Evolutionary conservation across 2,113 vertebrate genomes (phyloP).

Genomic region (Paramormyrops kingsleyae): DNA sequence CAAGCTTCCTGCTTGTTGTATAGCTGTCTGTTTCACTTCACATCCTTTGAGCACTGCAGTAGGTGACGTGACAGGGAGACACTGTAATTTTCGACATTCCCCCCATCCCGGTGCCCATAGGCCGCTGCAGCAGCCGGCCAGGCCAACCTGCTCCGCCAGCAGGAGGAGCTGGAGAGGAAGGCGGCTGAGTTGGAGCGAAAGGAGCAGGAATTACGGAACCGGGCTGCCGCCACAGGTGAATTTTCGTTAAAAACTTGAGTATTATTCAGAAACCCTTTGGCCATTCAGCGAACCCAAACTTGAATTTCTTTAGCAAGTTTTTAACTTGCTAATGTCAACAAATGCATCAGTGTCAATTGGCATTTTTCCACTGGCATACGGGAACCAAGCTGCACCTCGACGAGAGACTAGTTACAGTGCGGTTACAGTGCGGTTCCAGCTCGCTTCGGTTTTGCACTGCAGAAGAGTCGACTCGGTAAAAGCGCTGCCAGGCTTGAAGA

Average conservation of each 20-base stretch:
- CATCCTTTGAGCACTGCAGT: neutral
- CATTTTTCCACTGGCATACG: neutral
- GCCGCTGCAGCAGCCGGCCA: constrained; percentile 76
- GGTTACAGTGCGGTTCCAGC: neutral
- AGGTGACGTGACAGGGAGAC: neutral
- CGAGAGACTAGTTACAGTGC: neutral
- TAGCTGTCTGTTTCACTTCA: neutral
- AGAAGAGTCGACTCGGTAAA: neutral
- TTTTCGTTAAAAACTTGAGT: neutral
- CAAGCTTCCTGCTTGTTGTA: neutral
- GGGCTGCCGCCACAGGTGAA: constrained; percentile 45
- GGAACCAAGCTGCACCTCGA: neutral
- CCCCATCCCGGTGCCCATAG: constrained; percentile 46
- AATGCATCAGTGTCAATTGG: neutral
- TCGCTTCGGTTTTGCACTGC: neutral
- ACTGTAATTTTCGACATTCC: neutral
- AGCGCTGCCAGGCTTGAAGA: neutral
- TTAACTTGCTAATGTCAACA: neutral
- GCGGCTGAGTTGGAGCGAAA: constrained; percentile 89
- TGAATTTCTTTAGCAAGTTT: neutral
- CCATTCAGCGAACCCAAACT: neutral
- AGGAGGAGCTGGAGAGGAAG: constrained; percentile 91
- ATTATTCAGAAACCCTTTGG: neutral
- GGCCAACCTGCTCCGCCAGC: constrained; percentile 80
- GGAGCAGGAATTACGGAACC: constrained; percentile 78